Conservation (phyloP, 2,113 vertebrate genomes). For the Alethe castanea region DNA sequence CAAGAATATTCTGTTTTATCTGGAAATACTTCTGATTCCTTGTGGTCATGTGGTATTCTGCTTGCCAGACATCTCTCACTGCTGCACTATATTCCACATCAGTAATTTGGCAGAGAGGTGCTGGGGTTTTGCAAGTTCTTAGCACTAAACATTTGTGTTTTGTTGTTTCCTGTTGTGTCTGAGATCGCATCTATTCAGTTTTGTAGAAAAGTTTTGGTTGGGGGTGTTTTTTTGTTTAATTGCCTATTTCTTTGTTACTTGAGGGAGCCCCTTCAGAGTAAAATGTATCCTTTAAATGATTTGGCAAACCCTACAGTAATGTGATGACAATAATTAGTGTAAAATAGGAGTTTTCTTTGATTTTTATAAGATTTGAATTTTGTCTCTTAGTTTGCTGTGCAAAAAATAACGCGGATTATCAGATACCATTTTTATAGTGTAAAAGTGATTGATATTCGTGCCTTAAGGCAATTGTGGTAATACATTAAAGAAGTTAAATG, state of each 20-base stretch:
- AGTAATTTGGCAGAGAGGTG: neutral
- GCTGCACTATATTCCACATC: neutral
- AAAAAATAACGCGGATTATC: neutral
- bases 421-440: neutral
- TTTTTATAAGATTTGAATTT: neutral
- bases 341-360: neutral
- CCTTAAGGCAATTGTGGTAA: neutral
- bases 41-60: neutral
- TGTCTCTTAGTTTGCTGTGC: neutral
- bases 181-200: neutral
- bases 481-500: neutral
- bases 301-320: neutral
- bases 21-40: neutral
- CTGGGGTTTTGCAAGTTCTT: neutral
- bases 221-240: neutral
- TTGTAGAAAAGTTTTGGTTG: neutral
- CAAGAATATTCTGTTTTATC: neutral
- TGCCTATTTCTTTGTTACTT: neutral
- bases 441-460: neutral
- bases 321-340: neutral
- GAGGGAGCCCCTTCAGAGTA: neutral
- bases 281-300: neutral
- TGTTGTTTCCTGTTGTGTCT: neutral
- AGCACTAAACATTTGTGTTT: neutral
- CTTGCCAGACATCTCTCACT: fast-evolving